Evolutionary conservation across 2,113 vertebrate genomes (phyloP).

Genomic region (Astatotilapia flaviijosephi): DNA sequence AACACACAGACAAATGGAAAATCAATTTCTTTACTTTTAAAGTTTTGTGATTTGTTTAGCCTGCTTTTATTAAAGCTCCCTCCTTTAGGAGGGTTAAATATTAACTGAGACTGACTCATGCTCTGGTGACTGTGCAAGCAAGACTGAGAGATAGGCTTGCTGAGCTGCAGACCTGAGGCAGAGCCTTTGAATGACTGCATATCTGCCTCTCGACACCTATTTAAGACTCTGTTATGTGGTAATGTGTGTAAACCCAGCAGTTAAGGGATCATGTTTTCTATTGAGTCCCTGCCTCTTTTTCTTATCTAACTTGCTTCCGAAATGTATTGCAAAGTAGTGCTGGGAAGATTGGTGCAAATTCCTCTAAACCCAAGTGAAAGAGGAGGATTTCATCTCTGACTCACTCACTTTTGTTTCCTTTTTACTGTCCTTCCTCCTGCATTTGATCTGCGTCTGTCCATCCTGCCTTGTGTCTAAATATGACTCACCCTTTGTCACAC

Average conservation of each 20-base stretch:
- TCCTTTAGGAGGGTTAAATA: slow-evolving; percentile 7
- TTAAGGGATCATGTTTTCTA: background rate
- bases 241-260: background rate
- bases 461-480: background rate
- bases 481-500: slow-evolving; percentile 16
- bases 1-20: slow-evolving; percentile 10
- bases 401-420: slow-evolving; percentile 30
- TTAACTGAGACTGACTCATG: slow-evolving; percentile 41
- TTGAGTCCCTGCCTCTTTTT: background rate
- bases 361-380: background rate
- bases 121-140: background rate
- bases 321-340: background rate
- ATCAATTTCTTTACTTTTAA: slow-evolving; percentile 1
- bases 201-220: background rate
- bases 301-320: background rate
- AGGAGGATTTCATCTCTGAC: slow-evolving; percentile 13
- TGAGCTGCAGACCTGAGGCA: background rate
- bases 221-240: background rate
- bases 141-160: background rate
- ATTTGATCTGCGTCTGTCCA: background rate
- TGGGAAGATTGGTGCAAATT: background rate
- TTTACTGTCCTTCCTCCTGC: background rate
- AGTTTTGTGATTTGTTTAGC: slow-evolving; percentile 3
- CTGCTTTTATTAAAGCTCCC: background rate
- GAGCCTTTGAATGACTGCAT: background rate